Conservation (phyloP, 2,797 vertebrate genomes). For the Hoplostethus atlanticus region DNA sequence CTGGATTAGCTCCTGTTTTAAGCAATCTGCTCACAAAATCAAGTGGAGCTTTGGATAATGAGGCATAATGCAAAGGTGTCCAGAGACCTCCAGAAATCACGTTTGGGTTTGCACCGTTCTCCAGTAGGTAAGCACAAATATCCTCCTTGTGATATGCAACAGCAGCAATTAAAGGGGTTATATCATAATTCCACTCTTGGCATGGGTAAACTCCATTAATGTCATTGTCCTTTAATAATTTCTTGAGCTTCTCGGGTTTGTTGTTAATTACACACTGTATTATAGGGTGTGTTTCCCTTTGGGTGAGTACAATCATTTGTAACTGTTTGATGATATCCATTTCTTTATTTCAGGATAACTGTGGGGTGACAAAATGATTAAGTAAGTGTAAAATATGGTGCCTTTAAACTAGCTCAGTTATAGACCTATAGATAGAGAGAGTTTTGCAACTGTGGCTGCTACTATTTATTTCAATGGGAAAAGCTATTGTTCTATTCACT, state of each 20-base stretch:
- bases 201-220: constrained; percentile 57
- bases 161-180: constrained; percentile 66
- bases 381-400: background rate
- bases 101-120: constrained; percentile 38
- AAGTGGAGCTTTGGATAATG: background rate
- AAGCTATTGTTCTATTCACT: too few relatives aligned
- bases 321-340: background rate
- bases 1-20: constrained; percentile 41
- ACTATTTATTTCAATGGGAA: too few relatives aligned
- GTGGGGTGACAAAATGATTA: background rate
- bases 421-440: too few relatives aligned
- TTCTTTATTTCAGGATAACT: constrained; percentile 29
- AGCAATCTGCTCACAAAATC: constrained; percentile 55
- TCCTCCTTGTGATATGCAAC: constrained; percentile 28
- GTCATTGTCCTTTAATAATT: background rate
- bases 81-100: accelerated
- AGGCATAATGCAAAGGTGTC: constrained; percentile 60
- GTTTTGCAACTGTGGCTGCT: too few relatives aligned
- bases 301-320: accelerated
- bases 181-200: constrained; percentile 8
- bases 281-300: constrained; percentile 40
- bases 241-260: background rate
- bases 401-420: background rate
- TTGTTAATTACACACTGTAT: constrained; percentile 47
- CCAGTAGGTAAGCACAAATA: constrained; percentile 47